Conservation (phyloP, 2,797 vertebrate genomes). For the Mallotus villosus region DNA sequence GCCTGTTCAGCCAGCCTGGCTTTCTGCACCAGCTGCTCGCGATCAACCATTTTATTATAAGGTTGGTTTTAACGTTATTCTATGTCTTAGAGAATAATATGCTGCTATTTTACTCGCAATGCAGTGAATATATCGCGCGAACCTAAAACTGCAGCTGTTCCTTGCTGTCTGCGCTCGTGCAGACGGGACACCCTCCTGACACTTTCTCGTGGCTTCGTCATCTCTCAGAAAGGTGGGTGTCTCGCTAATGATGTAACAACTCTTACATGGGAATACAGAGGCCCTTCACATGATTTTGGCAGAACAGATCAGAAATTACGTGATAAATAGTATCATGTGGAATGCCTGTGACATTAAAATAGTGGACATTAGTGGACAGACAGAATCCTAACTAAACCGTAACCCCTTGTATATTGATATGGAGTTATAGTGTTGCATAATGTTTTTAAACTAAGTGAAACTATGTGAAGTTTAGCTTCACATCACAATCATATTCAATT, state of each 20-base stretch:
- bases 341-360: too few species aligned
- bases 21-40: constrained; percentile 99
- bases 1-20: constrained; percentile 98
- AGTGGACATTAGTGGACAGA: too few species aligned
- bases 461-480: not conserved
- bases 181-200: constrained; percentile 75
- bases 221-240: constrained; percentile 66
- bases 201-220: constrained; percentile 66
- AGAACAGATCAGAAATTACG: constrained; percentile 24
- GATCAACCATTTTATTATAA: constrained; percentile 87
- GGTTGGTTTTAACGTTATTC: constrained; percentile 49
- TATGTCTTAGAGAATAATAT: constrained; percentile 47
- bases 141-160: constrained; percentile 78
- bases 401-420: too few species aligned
- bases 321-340: too few species aligned
- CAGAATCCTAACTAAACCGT: not conserved
- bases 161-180: constrained; percentile 82
- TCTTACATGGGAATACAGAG: constrained; percentile 67
- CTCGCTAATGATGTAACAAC: constrained; percentile 75
- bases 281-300: constrained; percentile 43
- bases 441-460: not conserved
- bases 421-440: too few species aligned
- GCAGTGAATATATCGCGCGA: constrained; percentile 69
- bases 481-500: too few species aligned
- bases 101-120: constrained; percentile 65